Conservation (phyloP, 2,888 invertebrate species). For the Caenorhabditis macrosperma region DNA sequence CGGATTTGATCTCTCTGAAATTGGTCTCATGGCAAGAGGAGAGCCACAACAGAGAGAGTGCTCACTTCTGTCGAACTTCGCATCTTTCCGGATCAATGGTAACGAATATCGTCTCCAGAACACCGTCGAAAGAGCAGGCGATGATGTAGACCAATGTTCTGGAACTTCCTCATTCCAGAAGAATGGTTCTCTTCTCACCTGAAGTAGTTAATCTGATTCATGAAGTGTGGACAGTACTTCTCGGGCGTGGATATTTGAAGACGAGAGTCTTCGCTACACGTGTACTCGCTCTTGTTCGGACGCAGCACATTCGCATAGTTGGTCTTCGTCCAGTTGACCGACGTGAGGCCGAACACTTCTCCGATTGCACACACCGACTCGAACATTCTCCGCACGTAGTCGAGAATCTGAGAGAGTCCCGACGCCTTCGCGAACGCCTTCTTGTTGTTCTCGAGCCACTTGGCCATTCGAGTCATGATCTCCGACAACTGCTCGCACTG, state of each 20-base stretch:
- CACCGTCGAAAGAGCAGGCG: conserved; percentile 32
- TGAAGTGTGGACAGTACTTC: conserved; percentile 37
- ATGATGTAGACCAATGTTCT: conserved; percentile 46
- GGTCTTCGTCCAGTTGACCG: conserved; percentile 40
- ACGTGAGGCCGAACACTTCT: conserved; percentile 54
- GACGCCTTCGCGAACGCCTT: conserved; percentile 22
- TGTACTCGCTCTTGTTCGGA: conserved; percentile 30
- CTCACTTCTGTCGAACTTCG: conserved; percentile 33
- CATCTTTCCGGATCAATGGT: conserved; percentile 27
- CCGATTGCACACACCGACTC: conserved; percentile 58
- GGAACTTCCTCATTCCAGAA: neutral
- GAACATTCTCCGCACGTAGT: conserved; percentile 50
- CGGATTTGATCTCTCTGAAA: conserved; percentile 31
- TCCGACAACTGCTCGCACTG: conserved; percentile 40
- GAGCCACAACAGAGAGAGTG: neutral
- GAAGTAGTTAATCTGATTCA: conserved; percentile 42
- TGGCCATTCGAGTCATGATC: conserved; percentile 38
- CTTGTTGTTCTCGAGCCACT: conserved; percentile 53
- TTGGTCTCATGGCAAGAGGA: neutral
- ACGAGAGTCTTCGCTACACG: neutral
- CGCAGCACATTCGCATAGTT: conserved; percentile 24
- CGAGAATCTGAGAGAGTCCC: conserved; percentile 21
- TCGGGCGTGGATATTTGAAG: conserved; percentile 13
- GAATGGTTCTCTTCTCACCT: conserved; percentile 4
- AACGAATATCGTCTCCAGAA: conserved; percentile 39